Evolutionary conservation across 1,140 invertebrate species (phyloP).

Genomic region (Scylla paramamosain): DNA sequence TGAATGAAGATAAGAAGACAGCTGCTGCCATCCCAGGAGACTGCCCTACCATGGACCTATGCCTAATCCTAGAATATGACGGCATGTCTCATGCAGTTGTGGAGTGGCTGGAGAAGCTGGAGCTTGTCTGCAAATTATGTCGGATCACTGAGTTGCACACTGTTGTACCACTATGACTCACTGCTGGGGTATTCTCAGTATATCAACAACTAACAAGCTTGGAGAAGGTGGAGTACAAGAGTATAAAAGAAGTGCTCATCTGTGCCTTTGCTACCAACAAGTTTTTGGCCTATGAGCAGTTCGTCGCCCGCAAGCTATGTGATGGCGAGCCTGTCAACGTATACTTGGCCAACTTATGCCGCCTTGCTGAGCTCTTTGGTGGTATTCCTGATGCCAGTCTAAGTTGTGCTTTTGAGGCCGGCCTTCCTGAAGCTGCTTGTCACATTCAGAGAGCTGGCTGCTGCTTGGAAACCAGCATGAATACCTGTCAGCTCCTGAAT

Average conservation of each 20-base stretch:
- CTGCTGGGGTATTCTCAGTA: constrained; percentile 45
- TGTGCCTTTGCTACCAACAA: constrained; percentile 35
- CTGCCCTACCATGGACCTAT: too few relatives aligned
- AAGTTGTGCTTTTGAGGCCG: constrained; percentile 29
- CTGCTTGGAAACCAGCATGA: background rate
- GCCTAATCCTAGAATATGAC: too few relatives aligned
- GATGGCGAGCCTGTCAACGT: constrained; percentile 9
- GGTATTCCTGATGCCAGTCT: background rate
- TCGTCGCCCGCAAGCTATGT: constrained; percentile 13
- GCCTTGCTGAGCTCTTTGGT: background rate
- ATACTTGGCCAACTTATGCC: too few relatives aligned
- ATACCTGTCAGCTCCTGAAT: background rate
- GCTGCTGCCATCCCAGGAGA: too few relatives aligned
- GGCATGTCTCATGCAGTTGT: too few relatives aligned
- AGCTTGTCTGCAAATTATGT: too few relatives aligned
- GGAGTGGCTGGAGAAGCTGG: too few relatives aligned
- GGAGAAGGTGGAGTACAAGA: background rate
- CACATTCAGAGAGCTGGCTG: background rate
- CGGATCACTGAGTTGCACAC: background rate
- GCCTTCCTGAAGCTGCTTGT: too few relatives aligned
- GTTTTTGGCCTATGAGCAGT: constrained; percentile 40
- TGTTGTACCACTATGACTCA: constrained; percentile 43
- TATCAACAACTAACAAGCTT: constrained; percentile 44
- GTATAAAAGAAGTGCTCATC: constrained; percentile 18
- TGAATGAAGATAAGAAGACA: too few relatives aligned